Evolutionary conservation across 2,113 vertebrate species (phyloP).

Genomic region (Scomber scombrus): DNA sequence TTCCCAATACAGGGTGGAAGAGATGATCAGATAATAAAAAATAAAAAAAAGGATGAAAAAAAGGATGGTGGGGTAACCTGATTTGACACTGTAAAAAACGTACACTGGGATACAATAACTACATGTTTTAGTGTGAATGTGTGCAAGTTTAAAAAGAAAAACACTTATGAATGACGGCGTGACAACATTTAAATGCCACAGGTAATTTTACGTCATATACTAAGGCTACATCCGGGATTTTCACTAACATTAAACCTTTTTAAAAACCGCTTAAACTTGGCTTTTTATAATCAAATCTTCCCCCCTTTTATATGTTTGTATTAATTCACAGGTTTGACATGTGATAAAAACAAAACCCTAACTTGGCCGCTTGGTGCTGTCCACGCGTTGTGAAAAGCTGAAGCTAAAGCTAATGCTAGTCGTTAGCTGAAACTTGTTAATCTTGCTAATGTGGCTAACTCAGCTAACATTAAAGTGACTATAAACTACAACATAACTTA

Average conservation of each 20-base stretch:
- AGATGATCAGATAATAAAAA: too few species aligned
- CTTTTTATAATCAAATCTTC: background rate
- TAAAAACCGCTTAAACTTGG: rapidly evolving
- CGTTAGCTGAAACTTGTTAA: conserved; percentile 21
- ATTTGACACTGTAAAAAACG: background rate
- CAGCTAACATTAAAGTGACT: background rate
- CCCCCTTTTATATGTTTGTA: rapidly evolving
- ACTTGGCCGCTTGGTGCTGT: background rate
- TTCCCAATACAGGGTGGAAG: background rate
- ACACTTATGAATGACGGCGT: background rate
- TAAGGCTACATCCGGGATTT: background rate
- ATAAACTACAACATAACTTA: conserved; percentile 52
- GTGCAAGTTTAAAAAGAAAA: background rate
- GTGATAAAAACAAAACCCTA: background rate
- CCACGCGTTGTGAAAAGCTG: background rate
- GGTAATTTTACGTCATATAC: background rate
- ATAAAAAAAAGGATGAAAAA: background rate
- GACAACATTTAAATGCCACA: background rate
- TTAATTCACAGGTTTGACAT: background rate
- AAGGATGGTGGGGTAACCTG: background rate
- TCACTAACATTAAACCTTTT: too few species aligned
- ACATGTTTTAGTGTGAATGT: too few species aligned
- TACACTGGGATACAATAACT: too few species aligned
- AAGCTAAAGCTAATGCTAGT: conserved; percentile 49
- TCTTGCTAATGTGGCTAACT: conserved; percentile 26